Base-by-base conservation (phyloP, 2,797 vertebrate genomes). In the Protosalanx chinensis region DNA sequence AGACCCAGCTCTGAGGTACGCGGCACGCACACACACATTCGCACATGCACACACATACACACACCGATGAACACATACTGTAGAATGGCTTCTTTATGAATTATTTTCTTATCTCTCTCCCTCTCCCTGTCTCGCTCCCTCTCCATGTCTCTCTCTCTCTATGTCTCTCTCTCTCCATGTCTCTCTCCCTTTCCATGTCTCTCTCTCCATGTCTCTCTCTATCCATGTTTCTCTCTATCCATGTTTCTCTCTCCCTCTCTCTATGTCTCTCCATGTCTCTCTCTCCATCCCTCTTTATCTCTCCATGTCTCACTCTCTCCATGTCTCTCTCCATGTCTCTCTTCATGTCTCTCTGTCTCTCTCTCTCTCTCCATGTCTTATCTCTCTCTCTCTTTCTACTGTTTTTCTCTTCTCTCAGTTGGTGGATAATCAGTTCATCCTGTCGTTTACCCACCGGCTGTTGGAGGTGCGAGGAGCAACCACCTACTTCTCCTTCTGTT, bases 401-500 rank as follows among this genome's bases (percentile, higher is more conserved):
- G 20, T 6, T 37, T 56, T 23, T 67, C 5, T 58, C 68, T 35
- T 66, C 72, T 51, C 73, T 1, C 86, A 98, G 97, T 93, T 97
- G 89, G 91, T 94, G 70, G 95, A 98, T 68, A 92, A 94, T 20
- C 96, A 98, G 88, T 99, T 99, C 72, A 91, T 96, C 74, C 91
- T 99, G 60, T 97, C 97, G 20, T 98, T 98, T 64, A 94, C 93
- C 72, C 97, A 98, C 79, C 97, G 96, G 70, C 92, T 98, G 72
- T 75, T 91, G 84, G 97, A 98, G 64, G 90, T 91, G 76, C 93
- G 93, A 0, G 95, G 95, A 6, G 91, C 95, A 66, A 95, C 94
- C 83, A 96, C 96, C 71, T 98, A 92, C 90, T 98, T 99, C 76
- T 94, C 96, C 81, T 99, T 99, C 92, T 98, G 96, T 82, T 99